phyloP scores from a whole-genome alignment of 1,140 invertebrate genomes.

The Trialeurodes vaporariorum region DNA sequence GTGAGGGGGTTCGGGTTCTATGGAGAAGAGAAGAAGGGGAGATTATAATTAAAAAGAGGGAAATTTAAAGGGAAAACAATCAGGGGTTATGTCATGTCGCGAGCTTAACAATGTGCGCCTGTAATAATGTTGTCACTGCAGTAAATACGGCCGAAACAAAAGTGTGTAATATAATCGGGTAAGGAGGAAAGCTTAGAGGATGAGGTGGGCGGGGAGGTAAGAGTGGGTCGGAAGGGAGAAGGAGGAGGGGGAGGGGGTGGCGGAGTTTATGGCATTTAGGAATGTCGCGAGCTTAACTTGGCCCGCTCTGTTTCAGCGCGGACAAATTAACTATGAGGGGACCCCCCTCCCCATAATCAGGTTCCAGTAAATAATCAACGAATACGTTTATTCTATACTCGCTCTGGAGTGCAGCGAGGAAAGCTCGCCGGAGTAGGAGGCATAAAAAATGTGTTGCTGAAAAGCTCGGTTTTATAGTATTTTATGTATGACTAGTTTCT shows the following conservation, averaged over 20 bases:
- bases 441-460: no score
- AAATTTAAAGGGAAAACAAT: slow-evolving; percentile 1
- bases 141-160: neutral
- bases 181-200: no score
- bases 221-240: neutral
- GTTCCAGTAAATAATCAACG: neutral
- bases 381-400: no score
- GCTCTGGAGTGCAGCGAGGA: no score
- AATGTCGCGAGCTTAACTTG: neutral
- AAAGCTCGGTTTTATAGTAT: no score
- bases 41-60: neutral
- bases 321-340: neutral
- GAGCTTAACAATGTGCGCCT: neutral
- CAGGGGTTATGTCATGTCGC: neutral
- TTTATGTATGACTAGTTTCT: no score
- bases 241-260: no score
- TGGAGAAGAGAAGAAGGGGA: neutral
- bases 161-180: neutral
- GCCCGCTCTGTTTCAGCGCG: no score
- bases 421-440: no score
- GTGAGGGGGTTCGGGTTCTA: no score
- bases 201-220: neutral
- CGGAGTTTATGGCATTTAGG: neutral
- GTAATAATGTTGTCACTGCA: neutral
- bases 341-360: neutral